phyloP scores from a whole-genome alignment of 2,113 vertebrate genomes.

The Synchiropus splendidus region DNA sequence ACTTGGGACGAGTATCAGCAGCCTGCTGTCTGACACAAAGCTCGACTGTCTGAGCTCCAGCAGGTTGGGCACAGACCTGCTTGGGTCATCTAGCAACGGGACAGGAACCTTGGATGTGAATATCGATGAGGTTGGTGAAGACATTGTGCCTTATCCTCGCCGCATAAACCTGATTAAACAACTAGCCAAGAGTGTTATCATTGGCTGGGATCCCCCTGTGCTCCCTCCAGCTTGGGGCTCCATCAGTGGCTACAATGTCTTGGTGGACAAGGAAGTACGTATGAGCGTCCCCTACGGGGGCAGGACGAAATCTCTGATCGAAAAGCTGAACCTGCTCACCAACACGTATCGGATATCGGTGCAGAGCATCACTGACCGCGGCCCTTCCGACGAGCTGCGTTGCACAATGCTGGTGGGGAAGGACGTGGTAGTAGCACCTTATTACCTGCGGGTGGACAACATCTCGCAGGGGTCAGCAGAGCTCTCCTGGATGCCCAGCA shows the following conservation, averaged over 20 bases:
- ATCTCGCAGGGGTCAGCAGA: conserved; percentile 83
- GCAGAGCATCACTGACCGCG: conserved; percentile 82
- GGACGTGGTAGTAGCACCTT: conserved; percentile 89
- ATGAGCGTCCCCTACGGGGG: conserved; percentile 79
- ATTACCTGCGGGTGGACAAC: conserved; percentile 80
- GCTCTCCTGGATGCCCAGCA: conserved; percentile 90
- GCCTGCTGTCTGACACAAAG: conserved; percentile 61
- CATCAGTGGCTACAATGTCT: conserved; percentile 85
- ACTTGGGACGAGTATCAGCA: conserved; percentile 48
- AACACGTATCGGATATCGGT: conserved; percentile 85
- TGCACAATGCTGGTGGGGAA: conserved; percentile 91
- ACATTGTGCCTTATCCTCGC: conserved; percentile 96
- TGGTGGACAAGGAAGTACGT: conserved; percentile 86
- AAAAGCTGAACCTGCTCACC: conserved; percentile 83
- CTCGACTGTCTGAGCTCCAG: conserved; percentile 57
- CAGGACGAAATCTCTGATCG: conserved; percentile 87
- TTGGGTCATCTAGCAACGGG: conserved; percentile 67
- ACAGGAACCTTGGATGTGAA: conserved; percentile 78
- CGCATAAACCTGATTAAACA: conserved; percentile 97
- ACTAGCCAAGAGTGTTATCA: conserved; percentile 94
- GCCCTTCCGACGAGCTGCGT: conserved; percentile 82
- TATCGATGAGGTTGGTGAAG: conserved; percentile 89
- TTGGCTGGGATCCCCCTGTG: conserved; percentile 91
- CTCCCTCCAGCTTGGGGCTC: conserved; percentile 85
- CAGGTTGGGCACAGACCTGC: conserved; percentile 67